These are phyloP conservation scores for Drosophila equinoxialis DNA, from an alignment of 1,140 invertebrate species.

Conservation along the genomic window DNA sequence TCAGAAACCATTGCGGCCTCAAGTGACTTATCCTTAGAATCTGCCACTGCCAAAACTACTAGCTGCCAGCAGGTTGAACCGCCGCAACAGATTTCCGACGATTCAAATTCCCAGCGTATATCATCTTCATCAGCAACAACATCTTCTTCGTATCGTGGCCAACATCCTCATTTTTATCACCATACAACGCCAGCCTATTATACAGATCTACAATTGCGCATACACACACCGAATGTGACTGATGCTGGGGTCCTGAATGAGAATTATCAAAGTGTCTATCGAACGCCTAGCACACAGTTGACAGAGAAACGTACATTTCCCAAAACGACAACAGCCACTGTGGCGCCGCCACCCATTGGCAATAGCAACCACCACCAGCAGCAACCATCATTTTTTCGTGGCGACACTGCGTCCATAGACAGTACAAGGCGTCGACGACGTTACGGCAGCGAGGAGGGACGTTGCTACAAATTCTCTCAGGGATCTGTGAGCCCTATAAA, in stretches of 20 bases:
- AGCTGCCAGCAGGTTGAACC: constrained; percentile 73
- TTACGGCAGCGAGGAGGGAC: constrained; percentile 61
- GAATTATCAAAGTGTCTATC: constrained; percentile 77
- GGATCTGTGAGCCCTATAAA: constrained; percentile 73
- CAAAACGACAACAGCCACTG: constrained; percentile 57
- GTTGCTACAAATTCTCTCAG: constrained; percentile 69
- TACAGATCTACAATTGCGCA: constrained; percentile 72
- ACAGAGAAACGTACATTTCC: constrained; percentile 71
- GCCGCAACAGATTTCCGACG: constrained; percentile 49
- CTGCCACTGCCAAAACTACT: constrained; percentile 81
- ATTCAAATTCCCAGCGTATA: constrained; percentile 48
- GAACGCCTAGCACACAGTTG: constrained; percentile 71
- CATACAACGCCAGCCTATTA: constrained; percentile 78
- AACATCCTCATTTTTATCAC: constrained; percentile 79
- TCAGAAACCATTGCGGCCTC: constrained; percentile 74
- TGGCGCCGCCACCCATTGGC: constrained; percentile 40
- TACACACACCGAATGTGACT: constrained; percentile 72
- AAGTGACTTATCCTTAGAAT: constrained; percentile 77
- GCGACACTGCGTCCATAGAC: constrained; percentile 62
- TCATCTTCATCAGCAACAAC: constrained; percentile 14
- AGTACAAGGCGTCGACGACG: constrained; percentile 48
- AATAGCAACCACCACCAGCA: constrained; percentile 8
- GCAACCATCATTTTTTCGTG: constrained; percentile 71
- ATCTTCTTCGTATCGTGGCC: constrained; percentile 60
- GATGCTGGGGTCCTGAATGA: constrained; percentile 74